Conservation (phyloP, 2,888 invertebrate genomes). For the Lissonota sp. region DNA sequence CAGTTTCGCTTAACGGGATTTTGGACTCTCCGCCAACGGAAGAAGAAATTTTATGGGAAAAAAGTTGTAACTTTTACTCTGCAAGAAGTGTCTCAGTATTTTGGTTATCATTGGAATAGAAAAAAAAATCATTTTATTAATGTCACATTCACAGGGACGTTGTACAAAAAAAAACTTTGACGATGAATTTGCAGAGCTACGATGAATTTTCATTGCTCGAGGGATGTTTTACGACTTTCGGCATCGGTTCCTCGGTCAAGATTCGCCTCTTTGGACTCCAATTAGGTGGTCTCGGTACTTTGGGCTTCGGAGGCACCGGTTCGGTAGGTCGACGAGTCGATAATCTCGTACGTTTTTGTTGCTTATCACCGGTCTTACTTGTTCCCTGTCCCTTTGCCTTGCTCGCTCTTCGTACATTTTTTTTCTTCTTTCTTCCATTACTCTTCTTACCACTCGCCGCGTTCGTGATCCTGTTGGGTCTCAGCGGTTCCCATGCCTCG, state of each 20-base stretch:
- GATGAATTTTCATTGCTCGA: slow-evolving; percentile 48
- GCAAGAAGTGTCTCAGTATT: too few species aligned
- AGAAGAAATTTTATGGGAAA: slow-evolving; percentile 75
- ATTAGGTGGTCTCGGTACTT: slow-evolving; percentile 70
- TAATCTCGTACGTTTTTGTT: slow-evolving; percentile 43
- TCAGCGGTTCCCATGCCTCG: slow-evolving; percentile 49
- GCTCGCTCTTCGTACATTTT: slow-evolving; percentile 16
- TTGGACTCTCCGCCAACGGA: slow-evolving; percentile 68
- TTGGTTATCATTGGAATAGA: background rate
- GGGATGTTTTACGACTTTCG: slow-evolving; percentile 72
- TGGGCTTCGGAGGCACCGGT: slow-evolving; percentile 68
- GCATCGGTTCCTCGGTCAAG: slow-evolving; percentile 73
- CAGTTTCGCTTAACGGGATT: slow-evolving; percentile 77
- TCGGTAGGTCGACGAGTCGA: slow-evolving; percentile 46
- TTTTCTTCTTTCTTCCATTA: slow-evolving; percentile 37
- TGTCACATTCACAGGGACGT: slow-evolving; percentile 15
- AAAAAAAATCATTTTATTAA: background rate
- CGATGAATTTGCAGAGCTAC: background rate
- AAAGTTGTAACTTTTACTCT: too few species aligned
- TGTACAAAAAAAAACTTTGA: slow-evolving; percentile 24
- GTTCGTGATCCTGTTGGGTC: slow-evolving; percentile 15
- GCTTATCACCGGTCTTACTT: slow-evolving; percentile 13
- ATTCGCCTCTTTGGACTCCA: slow-evolving; percentile 72
- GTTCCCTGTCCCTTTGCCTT: slow-evolving; percentile 44
- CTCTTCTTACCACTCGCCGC: slow-evolving; percentile 10